These are phyloP conservation scores for Calcarius lapponicus DNA, from an alignment of 2,797 vertebrate genomes.

Conservation along the genomic window DNA sequence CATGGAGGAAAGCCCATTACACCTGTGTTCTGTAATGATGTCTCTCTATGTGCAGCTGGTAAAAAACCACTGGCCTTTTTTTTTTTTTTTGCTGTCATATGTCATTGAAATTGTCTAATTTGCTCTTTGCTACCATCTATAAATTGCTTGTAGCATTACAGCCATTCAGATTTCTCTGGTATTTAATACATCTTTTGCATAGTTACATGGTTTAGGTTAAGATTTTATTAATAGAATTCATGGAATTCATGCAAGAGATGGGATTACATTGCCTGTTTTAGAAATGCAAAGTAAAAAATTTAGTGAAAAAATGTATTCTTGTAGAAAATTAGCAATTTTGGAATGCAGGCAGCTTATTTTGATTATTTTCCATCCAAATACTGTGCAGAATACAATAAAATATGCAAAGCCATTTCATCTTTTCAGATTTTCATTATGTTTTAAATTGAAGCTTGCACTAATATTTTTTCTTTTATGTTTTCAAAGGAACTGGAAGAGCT, in stretches of 20 bases:
- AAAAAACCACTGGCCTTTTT: background rate
- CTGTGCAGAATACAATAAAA: background rate
- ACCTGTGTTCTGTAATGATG: background rate
- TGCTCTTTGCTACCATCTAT: conserved; percentile 53
- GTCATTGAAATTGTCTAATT: conserved; percentile 19
- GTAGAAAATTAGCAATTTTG: background rate
- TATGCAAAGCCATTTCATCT: conserved; percentile 8
- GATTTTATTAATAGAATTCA: background rate
- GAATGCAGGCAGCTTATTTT: conserved; percentile 1
- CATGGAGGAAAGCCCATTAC: background rate
- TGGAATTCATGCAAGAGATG: background rate
- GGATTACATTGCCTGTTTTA: background rate
- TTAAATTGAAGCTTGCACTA: conserved; percentile 32
- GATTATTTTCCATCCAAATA: background rate
- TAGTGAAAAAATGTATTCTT: background rate
- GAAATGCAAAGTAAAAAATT: background rate
- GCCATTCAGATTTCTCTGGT: background rate
- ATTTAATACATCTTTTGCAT: background rate
- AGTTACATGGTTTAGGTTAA: background rate
- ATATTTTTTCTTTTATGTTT: conserved; percentile 17
- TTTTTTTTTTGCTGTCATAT: background rate
- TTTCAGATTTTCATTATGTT: conserved; percentile 14
- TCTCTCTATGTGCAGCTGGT: background rate
- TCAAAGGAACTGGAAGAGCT: conserved; percentile 92
- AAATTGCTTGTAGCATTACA: conserved; percentile 44